Conservation (phyloP, 2,888 invertebrate species). For the Plebejus melissa region DNA sequence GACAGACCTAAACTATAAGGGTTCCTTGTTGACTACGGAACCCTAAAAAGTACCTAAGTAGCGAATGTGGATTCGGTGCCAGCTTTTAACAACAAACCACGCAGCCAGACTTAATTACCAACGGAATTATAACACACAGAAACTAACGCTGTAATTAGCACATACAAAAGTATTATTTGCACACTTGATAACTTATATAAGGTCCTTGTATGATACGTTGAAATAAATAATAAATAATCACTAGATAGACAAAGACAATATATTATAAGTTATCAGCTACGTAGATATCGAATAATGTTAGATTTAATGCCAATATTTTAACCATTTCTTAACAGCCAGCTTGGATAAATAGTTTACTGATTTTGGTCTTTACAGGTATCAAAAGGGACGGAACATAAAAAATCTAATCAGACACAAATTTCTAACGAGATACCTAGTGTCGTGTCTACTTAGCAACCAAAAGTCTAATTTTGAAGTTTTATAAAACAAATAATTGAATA, state of each 20-base stretch:
- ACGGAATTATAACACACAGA: no score
- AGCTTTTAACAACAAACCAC: background rate
- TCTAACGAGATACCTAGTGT: background rate
- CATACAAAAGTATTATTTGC: background rate
- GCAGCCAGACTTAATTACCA: background rate
- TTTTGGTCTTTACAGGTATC: slow-evolving; percentile 29
- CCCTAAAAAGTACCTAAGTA: background rate
- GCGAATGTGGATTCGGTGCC: background rate
- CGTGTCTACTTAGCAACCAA: background rate
- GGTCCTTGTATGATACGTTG: background rate
- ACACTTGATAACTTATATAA: background rate
- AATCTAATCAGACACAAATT: slow-evolving; percentile 8
- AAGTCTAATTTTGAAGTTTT: background rate
- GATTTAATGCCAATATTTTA: background rate
- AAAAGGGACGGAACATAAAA: background rate
- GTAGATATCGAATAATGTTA: background rate
- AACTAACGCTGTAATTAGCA: background rate
- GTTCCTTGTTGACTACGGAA: no score
- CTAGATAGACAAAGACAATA: background rate
- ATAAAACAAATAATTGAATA: slow-evolving; percentile 9
- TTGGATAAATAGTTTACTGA: slow-evolving; percentile 25
- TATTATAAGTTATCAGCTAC: background rate
- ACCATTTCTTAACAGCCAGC: slow-evolving; percentile 24
- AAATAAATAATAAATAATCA: background rate
- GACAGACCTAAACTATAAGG: no score